Base-by-base conservation (phyloP, 2,797 vertebrate genomes). In the Clamator glandarius region DNA sequence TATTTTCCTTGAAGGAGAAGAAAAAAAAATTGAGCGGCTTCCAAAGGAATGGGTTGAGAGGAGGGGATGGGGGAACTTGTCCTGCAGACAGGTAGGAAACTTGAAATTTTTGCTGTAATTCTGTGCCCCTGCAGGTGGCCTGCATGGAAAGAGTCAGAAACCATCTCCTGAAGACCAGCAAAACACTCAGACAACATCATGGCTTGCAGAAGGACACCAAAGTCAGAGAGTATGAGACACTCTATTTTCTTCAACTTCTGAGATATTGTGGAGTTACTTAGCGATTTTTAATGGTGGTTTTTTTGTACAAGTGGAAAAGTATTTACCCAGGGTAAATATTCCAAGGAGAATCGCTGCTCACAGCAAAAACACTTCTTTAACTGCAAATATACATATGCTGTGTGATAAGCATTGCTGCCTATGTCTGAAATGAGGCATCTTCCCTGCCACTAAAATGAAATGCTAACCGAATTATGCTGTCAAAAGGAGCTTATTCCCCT, bases 151-250 rank as follows among this genome's bases (percentile, higher is more conserved):
- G 97, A 89, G 93, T 98, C 46, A 98, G 98, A 97, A 97, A 93
- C 69, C 96, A 98, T 84, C 98, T 99, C 48, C 96, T 99, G 72
- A 99, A 99, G 98, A 98, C 97, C 58, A 98, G 98, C 92, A 98
- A 98, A 97, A 96, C 93, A 61, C 97, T 99, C 93, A 97, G 99
- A 55, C 98, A 99, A 61, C 97, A 98, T 28, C 97, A 98, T 33
- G 94, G 97, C 44, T 84, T 94, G 48, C 97, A 98, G 89, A 97
- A 95, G 89, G 98, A 98, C 46, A 76, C 94, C 83, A 99, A 98
- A 99, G 97, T 99, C 96, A 98, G 98, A 98, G 99, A 99, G 99
- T 99, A 98, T 89, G 99, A 96, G 92, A 82, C 26, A 11, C 21
- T 44, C 11, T 89, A 26, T 92, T 93, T 93, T 55, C 74, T 95